These are phyloP conservation scores for Masticophis lateralis DNA, from an alignment of 2,797 vertebrate species.

Conservation along the genomic window DNA sequence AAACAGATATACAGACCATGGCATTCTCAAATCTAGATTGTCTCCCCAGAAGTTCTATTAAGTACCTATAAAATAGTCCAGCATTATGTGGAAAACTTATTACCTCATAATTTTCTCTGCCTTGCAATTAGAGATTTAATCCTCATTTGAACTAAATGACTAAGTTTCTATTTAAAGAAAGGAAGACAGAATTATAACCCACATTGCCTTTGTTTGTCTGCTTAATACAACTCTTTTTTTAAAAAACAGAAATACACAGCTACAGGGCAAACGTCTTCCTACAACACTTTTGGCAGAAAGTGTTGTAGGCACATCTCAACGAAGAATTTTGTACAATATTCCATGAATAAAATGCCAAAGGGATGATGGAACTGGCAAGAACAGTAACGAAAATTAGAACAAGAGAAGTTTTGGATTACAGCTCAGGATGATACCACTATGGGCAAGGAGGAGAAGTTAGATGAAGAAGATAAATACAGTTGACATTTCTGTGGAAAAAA, in stretches of 20 bases:
- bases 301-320: neutral
- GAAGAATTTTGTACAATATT: conserved; percentile 29
- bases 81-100: neutral
- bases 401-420: conserved; percentile 16
- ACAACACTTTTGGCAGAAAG: conserved; percentile 4
- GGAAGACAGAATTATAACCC: neutral
- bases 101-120: neutral
- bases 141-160: neutral
- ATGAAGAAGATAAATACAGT: conserved; percentile 7
- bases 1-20: neutral
- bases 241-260: conserved; percentile 29
- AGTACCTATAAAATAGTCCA: conserved; percentile 45
- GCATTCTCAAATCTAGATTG: neutral
- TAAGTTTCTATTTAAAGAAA: neutral
- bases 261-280: conserved; percentile 42
- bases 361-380: conserved; percentile 35
- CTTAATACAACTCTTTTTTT: conserved; percentile 21
- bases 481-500: neutral
- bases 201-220: neutral
- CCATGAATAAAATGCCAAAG: conserved; percentile 1
- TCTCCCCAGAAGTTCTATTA: neutral
- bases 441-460: conserved; percentile 18
- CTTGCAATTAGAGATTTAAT: neutral
- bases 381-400: conserved; percentile 1
- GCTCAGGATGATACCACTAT: neutral